phyloP scores from a whole-genome alignment of 2,888 invertebrate species.

The Charanyca ferruginea region DNA sequence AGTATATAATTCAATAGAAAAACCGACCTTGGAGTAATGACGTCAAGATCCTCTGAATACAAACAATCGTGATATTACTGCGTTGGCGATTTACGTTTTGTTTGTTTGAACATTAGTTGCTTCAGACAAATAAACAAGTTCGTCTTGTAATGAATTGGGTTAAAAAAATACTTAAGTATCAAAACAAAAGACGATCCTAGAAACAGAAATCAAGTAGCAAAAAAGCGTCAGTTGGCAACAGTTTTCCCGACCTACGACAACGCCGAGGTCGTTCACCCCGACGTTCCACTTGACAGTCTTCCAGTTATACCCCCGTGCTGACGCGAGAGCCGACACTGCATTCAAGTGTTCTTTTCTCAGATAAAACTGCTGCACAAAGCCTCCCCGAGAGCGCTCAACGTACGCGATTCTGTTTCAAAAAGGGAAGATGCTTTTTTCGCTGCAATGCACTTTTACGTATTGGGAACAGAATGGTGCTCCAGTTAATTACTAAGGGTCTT shows the following conservation, averaged over 20 bases:
- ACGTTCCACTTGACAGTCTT: constrained; percentile 61
- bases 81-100: constrained; percentile 3
- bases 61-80: constrained; percentile 16
- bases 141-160: constrained; percentile 6
- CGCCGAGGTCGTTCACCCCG: constrained; percentile 66
- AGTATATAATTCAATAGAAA: constrained; percentile 28
- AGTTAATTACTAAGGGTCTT: constrained; percentile 44
- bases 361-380: constrained; percentile 83
- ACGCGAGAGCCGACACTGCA: constrained; percentile 66
- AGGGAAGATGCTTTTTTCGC: constrained; percentile 75
- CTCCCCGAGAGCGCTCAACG: constrained; percentile 76
- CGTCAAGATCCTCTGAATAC: constrained; percentile 1
- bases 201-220: constrained; percentile 1
- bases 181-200: neutral
- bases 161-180: neutral
- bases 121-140: constrained; percentile 14
- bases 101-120: constrained; percentile 18
- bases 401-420: constrained; percentile 82
- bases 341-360: constrained; percentile 73
- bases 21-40: constrained; percentile 2
- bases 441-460: constrained; percentile 54
- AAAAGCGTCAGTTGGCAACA: constrained; percentile 38
- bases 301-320: constrained; percentile 65
- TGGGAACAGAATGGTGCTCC: constrained; percentile 47
- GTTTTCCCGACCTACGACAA: constrained; percentile 68